Base-by-base conservation (phyloP, 1,140 invertebrate genomes). In the Phortica variegata region DNA sequence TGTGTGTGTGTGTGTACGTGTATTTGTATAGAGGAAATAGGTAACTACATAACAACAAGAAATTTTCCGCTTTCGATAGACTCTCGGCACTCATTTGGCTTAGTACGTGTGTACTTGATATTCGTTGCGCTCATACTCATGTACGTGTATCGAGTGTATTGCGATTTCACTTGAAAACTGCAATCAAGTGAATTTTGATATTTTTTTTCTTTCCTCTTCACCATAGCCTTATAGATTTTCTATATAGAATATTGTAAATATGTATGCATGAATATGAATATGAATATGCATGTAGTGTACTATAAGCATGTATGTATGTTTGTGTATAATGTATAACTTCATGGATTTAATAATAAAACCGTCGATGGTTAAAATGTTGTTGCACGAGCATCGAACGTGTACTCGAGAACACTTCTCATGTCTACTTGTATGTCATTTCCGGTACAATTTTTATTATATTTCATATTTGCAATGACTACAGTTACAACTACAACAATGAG, bases 391-490 rank as follows among this genome's bases (percentile, higher is more conserved):
- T 15, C 46, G 49, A 46, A 37, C 32, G 44, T 37, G 44, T 34
- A 46, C 32, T n/a, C n/a, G n/a, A n/a, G n/a, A n/a, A n/a, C 44
- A 46, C 44, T 37, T 47, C 45, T 19, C 18, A 18, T 52, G 56
- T 60, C 37, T 51, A 56, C 56, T 65, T 63, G 65, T 69, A 59
- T 58, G 58, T 70, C 65, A 69, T 69, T 70, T 69, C 61, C 65
- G 70, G 55, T 60, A 70, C 65, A 70, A 65, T 69, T 70, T n/a
- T 69, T 69, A 70, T 69, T 65, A 65, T 69, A 69, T 66, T 66
- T 68, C 63, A 68, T 68, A 57, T 65, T 45, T 56, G 49, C 54
- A 46, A 48, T 49, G 59, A n/a, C n/a, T n/a, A n/a, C n/a, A n/a
- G n/a, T n/a, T n/a, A n/a, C n/a, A n/a, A n/a, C n/a, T n/a, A n/a